Evolutionary conservation across 2,888 invertebrate species (phyloP), one percentile per base, ranked within the genome.

Genomic region (Pardosa pseudoannulata): DNA sequence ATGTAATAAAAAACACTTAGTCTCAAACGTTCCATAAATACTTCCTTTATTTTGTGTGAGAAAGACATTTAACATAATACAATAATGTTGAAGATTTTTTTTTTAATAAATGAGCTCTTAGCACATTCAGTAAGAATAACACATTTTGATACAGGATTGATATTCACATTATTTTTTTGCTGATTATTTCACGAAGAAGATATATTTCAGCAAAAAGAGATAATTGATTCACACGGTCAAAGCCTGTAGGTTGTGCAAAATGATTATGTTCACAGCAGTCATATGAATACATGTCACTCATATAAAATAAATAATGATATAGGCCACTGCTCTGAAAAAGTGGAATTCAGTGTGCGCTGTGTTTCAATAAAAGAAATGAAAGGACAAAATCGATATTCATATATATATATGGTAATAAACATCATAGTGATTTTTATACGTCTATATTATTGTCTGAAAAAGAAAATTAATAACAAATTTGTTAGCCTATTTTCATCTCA

Each of bases 21-120:
- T 16, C 2, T 16, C 11, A 16, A 16, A 46, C 16, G 2, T 56
- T 56, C 56, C 56, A 56, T 56, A 56, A 56, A 56, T 56, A 56
- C 56, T n/a, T 56, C 23, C 56, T 56, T 56, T 83, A 83, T 83
- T 83, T n/a, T n/a, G n/a, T 23, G 72, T 78, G 72, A 83, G 72
- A 78, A 50, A 78, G 29, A 83, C 83, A 83, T 67, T 29, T 41
- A 76, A 72, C 78, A 72, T 67, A 64, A 39, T 78, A 78, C 83
- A 83, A n/a, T 73, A 65, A 65, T 39, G 23, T 80, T 50, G 50
- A 28, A 67, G 32, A 67, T 67, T 31, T n/a, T n/a, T n/a, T n/a
- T n/a, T n/a, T 6, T 28, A 41, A 50, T 76, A 76, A 39, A 76
- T 32, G 31, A 50, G 67, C 68, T 68, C 67, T 19, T 36, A 46